These are phyloP conservation scores for Protosalanx chinensis DNA, from an alignment of 2,797 vertebrate genomes.

Conservation along the genomic window DNA sequence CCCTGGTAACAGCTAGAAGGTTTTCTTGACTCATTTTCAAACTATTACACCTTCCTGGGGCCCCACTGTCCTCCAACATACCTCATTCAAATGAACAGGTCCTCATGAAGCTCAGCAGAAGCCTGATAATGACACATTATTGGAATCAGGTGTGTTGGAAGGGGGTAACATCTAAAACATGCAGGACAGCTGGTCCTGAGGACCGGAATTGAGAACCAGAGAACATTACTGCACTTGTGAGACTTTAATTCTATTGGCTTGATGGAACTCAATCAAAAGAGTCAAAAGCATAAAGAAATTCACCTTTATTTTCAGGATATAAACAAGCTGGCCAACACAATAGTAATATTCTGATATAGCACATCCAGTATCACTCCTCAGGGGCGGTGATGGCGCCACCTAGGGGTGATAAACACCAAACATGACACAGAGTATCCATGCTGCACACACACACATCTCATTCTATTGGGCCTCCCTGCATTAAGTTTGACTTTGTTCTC, in stretches of 20 bases:
- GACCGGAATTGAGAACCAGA: no score
- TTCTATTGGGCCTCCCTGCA: constrained; percentile 48
- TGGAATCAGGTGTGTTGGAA: no score
- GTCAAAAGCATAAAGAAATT: constrained; percentile 79
- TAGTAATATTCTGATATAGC: constrained; percentile 89
- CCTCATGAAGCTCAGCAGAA: no score
- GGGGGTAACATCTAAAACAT: no score
- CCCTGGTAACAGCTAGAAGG: not conserved
- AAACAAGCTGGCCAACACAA: constrained; percentile 96
- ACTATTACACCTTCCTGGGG: not conserved
- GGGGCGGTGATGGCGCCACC: constrained; percentile 68
- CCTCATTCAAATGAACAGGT: no score
- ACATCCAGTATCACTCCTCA: constrained; percentile 77
- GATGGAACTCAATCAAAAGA: no score
- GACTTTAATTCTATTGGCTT: no score
- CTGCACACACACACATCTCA: constrained; percentile 57
- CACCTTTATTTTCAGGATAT: constrained; percentile 98
- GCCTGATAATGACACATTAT: no score
- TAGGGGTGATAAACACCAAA: constrained; percentile 67
- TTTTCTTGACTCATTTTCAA: not conserved
- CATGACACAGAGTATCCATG: constrained; percentile 73
- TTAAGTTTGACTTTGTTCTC: constrained; percentile 28
- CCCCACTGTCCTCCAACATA: no score
- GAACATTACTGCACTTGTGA: no score
- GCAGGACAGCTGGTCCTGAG: no score